These are phyloP conservation scores for Flexamia atlantica DNA, from an alignment of 2,888 invertebrate species.

Conservation along the genomic window DNA sequence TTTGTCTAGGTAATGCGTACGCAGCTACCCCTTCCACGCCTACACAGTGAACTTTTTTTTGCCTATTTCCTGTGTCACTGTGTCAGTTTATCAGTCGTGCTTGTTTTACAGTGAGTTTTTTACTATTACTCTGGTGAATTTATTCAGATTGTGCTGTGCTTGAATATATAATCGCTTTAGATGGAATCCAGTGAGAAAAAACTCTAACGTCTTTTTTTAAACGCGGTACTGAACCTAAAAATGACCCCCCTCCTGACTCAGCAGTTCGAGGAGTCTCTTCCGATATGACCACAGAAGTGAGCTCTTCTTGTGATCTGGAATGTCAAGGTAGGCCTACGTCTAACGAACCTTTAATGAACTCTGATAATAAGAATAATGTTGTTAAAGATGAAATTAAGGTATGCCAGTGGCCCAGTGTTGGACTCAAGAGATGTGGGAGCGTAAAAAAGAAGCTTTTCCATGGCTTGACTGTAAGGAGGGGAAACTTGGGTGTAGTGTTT, in stretches of 20 bases:
- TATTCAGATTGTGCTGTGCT: too few species aligned
- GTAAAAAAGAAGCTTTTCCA: conserved; percentile 38
- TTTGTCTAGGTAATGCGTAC: too few species aligned
- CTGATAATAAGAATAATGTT: neutral
- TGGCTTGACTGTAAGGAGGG: conserved; percentile 39
- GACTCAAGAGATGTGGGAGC: conserved; percentile 36
- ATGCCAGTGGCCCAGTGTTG: conserved; percentile 34
- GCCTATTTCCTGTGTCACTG: too few species aligned
- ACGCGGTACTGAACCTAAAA: conserved; percentile 3
- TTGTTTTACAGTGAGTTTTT: too few species aligned
- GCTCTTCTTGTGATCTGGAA: neutral
- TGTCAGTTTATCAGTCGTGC: too few species aligned
- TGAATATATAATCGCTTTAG: neutral
- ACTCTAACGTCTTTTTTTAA: neutral
- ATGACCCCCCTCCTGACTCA: neutral
- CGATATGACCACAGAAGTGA: neutral
- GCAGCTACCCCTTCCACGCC: too few species aligned
- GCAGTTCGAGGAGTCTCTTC: neutral
- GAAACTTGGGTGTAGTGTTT: conserved; percentile 37
- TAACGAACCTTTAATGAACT: neutral
- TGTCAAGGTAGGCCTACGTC: neutral
- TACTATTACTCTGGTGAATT: too few species aligned
- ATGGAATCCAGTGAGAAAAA: conserved; percentile 11
- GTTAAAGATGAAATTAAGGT: neutral
- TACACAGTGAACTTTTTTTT: too few species aligned